A percentile compares a stretch with the other conserved stretches of the same genome.
These are phyloP conservation scores for Salminus brasiliensis DNA, from an alignment of 2,113 vertebrate species.

Conservation along the genomic window DNA sequence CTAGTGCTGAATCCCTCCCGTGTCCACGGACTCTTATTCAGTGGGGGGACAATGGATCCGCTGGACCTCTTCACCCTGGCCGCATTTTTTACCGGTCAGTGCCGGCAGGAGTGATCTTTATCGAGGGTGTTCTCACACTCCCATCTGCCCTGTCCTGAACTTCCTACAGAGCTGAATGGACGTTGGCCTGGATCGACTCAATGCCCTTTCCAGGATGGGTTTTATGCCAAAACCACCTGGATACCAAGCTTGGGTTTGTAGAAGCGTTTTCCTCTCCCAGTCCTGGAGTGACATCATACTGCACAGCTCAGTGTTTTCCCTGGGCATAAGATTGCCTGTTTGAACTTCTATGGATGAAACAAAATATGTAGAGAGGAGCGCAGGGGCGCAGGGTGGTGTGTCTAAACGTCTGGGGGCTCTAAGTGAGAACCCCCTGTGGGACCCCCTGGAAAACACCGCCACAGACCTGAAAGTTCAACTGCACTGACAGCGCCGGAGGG, in stretches of 20 bases:
- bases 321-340: too few species aligned
- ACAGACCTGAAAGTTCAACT: too few species aligned
- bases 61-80: slow-evolving; percentile 36
- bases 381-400: too few species aligned
- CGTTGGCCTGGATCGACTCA: not conserved
- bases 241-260: not conserved
- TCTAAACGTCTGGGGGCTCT: too few species aligned
- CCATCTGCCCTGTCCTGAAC: slow-evolving; percentile 26
- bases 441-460: too few species aligned
- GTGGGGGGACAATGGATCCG: slow-evolving; percentile 28
- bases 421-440: too few species aligned
- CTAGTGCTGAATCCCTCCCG: slow-evolving; percentile 46
- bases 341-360: too few species aligned
- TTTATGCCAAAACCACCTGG: not conserved
- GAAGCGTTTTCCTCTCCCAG: not conserved
- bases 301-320: too few species aligned
- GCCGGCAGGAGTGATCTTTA: slow-evolving; percentile 19
- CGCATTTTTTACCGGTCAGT: slow-evolving; percentile 51
- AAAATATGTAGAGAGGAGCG: too few species aligned
- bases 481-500: too few species aligned
- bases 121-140: slow-evolving; percentile 53
- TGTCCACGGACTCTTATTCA: slow-evolving; percentile 53
- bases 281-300: too few species aligned
- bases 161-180: slow-evolving; percentile 2
- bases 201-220: not conserved